Evolutionary conservation across 1,140 invertebrate genomes (phyloP), one percentile per base, ranked within the genome.

Genomic region (Eciton burchellii): DNA sequence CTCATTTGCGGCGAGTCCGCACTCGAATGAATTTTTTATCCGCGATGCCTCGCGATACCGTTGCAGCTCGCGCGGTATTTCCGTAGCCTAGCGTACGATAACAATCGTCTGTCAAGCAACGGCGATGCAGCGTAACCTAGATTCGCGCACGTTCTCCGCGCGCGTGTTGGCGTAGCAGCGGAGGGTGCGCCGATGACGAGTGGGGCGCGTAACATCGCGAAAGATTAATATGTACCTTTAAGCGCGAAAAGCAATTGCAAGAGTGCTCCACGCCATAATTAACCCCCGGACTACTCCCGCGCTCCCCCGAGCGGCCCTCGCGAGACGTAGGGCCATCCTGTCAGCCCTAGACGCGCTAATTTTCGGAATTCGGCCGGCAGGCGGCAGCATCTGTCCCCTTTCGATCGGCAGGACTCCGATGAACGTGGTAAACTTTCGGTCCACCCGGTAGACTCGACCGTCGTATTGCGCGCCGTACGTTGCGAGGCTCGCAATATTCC

Each of bases 401-500:
- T 68, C 43, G 56, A 79, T 45, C 14, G 74, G 35, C 21, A 16
- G n/a, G n/a, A n/a, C n/a, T n/a, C n/a, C n/a, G n/a, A n/a, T n/a
- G n/a, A n/a, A 59, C 60, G 45, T 83, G 29, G 41, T 21, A 81
- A 83, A 81, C 68, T 86, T 76, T n/a, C n/a, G 45, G 66, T 35
- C 45, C 52, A 76, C 57, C 71, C 19, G 19, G 63, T 83, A 71
- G n/a, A 43, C 62, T 45, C 24, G 65, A 21, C 11, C 47, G 59
- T 4, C 12, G 45, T 41, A 35, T 43, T n/a, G 9, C 21, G n/a
- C 47, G n/a, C n/a, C n/a, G 2, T 66, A 11, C 41, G 47, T n/a
- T 26, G n/a, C 26, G 60, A 73, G 60, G 71, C 49, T 65, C 60
- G 77, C 85, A 82, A 87, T 87, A 82, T 82, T 82, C 35, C 35